These are phyloP conservation scores for Agapornis canus DNA, from an alignment of 2,797 vertebrate species.

Conservation along the genomic window DNA sequence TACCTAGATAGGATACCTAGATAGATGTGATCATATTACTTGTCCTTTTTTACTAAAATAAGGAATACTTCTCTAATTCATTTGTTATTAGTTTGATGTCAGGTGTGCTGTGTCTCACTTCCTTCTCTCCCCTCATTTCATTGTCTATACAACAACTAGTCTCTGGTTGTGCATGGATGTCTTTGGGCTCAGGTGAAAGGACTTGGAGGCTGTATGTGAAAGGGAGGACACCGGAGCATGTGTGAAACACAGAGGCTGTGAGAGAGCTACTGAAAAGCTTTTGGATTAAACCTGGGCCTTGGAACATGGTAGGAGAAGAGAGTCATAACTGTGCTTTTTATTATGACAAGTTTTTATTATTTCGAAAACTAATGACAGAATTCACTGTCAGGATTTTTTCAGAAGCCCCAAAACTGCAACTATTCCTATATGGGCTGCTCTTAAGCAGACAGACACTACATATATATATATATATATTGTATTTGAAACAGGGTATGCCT, in stretches of 20 bases:
- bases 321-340: not conserved
- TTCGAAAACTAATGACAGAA: not conserved
- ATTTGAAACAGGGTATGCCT: not conserved
- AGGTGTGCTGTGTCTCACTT: not conserved
- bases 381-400: not conserved
- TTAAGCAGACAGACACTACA: not conserved
- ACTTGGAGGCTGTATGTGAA: not conserved
- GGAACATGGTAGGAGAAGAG: not conserved
- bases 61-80: not conserved
- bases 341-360: not conserved
- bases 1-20: not conserved
- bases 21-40: not conserved
- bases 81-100: not conserved
- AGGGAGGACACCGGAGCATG: not conserved
- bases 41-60: not conserved
- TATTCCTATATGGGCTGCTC: not conserved
- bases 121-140: not conserved
- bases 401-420: not conserved
- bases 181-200: not conserved
- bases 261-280: not conserved
- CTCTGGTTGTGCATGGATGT: not conserved
- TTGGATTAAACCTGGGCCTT: not conserved
- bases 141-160: not conserved
- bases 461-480: not conserved
- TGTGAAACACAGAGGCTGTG: not conserved